Percentiles rank a stretch among this genome's conserved stretches.
phyloP scores from a whole-genome alignment of 1,140 invertebrate genomes.

The Nasonia longicornis region DNA sequence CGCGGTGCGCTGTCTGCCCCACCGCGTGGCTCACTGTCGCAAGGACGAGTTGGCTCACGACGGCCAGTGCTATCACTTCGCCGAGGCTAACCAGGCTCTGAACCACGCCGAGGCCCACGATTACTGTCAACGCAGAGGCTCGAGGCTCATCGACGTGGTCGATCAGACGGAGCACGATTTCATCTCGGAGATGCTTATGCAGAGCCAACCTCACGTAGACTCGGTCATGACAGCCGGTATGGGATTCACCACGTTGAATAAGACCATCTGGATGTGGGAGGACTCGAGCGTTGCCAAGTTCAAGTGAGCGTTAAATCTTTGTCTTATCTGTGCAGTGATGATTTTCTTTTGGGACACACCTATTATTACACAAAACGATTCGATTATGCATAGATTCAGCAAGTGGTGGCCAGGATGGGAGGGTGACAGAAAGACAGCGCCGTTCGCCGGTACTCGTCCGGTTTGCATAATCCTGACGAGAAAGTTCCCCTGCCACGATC shows the following conservation, averaged over 20 bases:
- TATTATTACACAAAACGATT: too few relatives aligned
- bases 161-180: conserved; percentile 74
- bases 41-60: conserved; percentile 67
- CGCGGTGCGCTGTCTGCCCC: conserved; percentile 66
- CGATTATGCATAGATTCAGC: conserved; percentile 52
- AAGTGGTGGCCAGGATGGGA: conserved; percentile 69
- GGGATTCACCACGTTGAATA: conserved; percentile 66
- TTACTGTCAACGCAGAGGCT: conserved; percentile 63
- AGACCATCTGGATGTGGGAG: conserved; percentile 71
- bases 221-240: conserved; percentile 71
- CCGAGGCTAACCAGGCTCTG: conserved; percentile 59
- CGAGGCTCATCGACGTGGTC: conserved; percentile 69
- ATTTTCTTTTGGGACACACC: background rate
- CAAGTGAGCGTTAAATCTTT: conserved; percentile 50
- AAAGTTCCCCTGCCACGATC: conserved; percentile 65
- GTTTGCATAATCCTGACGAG: conserved; percentile 66
- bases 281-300: conserved; percentile 62
- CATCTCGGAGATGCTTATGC: conserved; percentile 71
- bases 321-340: too few relatives aligned
- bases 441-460: conserved; percentile 53
- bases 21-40: conserved; percentile 67
- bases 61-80: conserved; percentile 67
- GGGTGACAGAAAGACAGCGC: conserved; percentile 53
- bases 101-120: conserved; percentile 68
- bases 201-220: conserved; percentile 61